Percentiles rank a stretch among this genome's conserved stretches.
Conservation (phyloP, 2,113 vertebrate species). For the Axis porcinus region DNA sequence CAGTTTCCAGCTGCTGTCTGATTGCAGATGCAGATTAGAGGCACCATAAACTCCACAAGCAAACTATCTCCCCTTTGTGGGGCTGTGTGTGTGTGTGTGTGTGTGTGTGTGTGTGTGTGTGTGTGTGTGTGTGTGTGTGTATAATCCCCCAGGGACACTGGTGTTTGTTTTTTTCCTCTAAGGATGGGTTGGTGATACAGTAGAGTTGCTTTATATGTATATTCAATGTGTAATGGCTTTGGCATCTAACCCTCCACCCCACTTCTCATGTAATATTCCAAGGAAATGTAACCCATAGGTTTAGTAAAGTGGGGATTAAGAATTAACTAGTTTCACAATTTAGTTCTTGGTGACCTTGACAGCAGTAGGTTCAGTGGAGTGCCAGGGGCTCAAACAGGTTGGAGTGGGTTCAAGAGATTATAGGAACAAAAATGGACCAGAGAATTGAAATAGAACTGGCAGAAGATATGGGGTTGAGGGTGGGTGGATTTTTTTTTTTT, state of each 20-base stretch:
- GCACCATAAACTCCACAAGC: not conserved
- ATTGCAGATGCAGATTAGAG: not conserved
- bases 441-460: not conserved
- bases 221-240: not conserved
- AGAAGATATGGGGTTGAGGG: not conserved
- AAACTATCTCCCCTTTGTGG: not conserved
- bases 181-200: not conserved
- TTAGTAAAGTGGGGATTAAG: not conserved
- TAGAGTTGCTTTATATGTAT: not conserved
- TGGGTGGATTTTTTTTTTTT: not conserved
- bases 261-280: not conserved
- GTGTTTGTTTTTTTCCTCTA: not conserved
- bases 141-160: not conserved
- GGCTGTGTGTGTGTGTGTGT: no score
- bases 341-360: not conserved
- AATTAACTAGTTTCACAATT: conserved; percentile 9
- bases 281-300: not conserved
- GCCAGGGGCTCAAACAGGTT: not conserved
- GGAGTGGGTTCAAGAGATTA: not conserved
- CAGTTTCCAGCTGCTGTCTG: not conserved
- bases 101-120: no score
- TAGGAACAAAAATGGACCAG: not conserved
- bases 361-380: not conserved
- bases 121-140: no score
- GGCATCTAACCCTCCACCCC: not conserved